phyloP scores from a whole-genome alignment of 2,113 vertebrate genomes.

The Hydrochoerus hydrochaeris region DNA sequence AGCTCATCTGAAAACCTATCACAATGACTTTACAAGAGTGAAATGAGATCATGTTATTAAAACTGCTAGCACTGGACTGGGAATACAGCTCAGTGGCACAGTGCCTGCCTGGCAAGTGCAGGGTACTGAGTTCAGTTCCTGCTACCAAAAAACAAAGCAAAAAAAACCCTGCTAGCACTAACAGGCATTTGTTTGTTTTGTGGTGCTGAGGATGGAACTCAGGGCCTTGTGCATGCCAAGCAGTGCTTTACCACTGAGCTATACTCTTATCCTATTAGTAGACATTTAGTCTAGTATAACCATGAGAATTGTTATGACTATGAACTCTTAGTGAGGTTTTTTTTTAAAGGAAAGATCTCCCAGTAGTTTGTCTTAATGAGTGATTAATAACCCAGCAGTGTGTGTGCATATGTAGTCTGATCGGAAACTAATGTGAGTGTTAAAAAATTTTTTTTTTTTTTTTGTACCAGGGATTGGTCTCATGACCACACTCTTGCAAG shows the following conservation, averaged over 20 bases:
- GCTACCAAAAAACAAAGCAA: no score
- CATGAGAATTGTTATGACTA: constrained; percentile 4
- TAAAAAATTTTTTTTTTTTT: background rate
- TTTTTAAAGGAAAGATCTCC: background rate
- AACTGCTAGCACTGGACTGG: background rate
- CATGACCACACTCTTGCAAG: no score
- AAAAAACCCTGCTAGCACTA: background rate
- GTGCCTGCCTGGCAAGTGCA: no score
- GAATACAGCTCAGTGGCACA: no score
- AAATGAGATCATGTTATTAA: background rate
- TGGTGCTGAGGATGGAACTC: background rate
- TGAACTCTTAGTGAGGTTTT: constrained; percentile 1
- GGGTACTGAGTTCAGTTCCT: no score
- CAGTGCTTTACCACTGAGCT: background rate
- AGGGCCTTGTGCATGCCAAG: background rate
- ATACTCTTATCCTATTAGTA: background rate
- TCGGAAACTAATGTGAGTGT: background rate
- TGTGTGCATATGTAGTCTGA: background rate
- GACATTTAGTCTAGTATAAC: constrained; percentile 13
- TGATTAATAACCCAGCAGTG: background rate
- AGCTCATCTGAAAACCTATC: background rate
- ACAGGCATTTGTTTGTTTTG: background rate
- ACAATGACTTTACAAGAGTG: background rate
- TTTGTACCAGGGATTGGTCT: no score
- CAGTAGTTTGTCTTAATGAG: constrained; percentile 39